These are phyloP conservation scores for Myiagra hebetior DNA, from an alignment of 2,113 vertebrate genomes.

Conservation along the genomic window DNA sequence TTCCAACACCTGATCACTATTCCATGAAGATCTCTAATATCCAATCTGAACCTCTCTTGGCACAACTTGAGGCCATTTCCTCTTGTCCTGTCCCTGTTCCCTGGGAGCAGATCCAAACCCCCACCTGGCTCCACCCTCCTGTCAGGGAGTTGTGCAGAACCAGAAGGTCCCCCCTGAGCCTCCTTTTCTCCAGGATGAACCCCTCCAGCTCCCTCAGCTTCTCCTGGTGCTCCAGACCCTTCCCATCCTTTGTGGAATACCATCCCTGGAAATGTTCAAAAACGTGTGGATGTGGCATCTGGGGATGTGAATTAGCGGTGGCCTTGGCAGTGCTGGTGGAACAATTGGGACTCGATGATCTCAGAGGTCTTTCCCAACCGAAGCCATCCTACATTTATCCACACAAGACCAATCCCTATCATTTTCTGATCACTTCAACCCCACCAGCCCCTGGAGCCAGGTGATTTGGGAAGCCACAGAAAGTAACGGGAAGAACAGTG, in stretches of 20 bases:
- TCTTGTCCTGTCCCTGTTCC: not conserved
- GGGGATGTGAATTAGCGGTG: rapidly evolving
- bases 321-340: not conserved
- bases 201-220: not conserved
- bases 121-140: not conserved
- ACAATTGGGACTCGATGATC: rapidly evolving
- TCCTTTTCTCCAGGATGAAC: not conserved
- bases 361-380: not conserved
- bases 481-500: rapidly evolving
- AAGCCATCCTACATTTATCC: not conserved
- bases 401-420: not conserved
- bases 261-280: not conserved
- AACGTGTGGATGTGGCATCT: not conserved
- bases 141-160: not conserved
- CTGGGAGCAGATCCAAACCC: rapidly evolving
- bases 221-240: not conserved
- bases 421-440: not conserved
- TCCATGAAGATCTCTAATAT: not conserved
- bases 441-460: rapidly evolving
- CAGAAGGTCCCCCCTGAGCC: not conserved
- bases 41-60: not conserved
- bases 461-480: not conserved
- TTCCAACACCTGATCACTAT: not conserved
- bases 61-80: not conserved
- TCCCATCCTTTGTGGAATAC: not conserved